Evolutionary conservation across 2,888 invertebrate species (phyloP).

Genomic region (Lamproptera curius): DNA sequence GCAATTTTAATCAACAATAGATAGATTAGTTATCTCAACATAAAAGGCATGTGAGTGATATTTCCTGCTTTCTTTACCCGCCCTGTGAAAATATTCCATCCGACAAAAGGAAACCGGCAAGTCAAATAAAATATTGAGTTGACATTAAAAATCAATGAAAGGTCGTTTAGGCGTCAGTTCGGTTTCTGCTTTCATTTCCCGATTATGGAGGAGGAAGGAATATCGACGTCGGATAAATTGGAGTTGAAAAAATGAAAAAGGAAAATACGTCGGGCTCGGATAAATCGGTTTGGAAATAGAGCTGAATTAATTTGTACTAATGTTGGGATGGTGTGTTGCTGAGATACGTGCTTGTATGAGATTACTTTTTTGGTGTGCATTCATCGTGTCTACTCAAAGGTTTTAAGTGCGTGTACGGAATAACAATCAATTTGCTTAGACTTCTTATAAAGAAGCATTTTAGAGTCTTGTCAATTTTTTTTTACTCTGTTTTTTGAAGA

Average conservation of each 20-base stretch:
- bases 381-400: too few species aligned
- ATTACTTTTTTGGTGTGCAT: too few species aligned
- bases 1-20: too few species aligned
- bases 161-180: slow-evolving; percentile 12
- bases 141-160: slow-evolving; percentile 18
- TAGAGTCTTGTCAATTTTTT: too few species aligned
- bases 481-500: too few species aligned
- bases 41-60: slow-evolving; percentile 2
- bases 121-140: slow-evolving; percentile 14
- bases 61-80: slow-evolving; percentile 1
- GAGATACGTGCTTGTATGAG: too few species aligned
- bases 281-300: slow-evolving; percentile 21
- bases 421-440: too few species aligned
- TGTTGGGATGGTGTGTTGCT: too few species aligned
- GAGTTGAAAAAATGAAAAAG: slow-evolving; percentile 15
- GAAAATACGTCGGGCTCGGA: slow-evolving; percentile 6
- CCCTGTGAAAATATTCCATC: not conserved
- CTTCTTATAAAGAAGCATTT: too few species aligned
- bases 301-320: slow-evolving; percentile 23
- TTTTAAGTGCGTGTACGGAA: too few species aligned
- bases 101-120: slow-evolving; percentile 10
- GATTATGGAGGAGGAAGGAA: slow-evolving; percentile 17
- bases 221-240: slow-evolving; percentile 14
- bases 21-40: not conserved
- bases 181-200: slow-evolving; percentile 18